Percentiles rank a stretch among this genome's conserved stretches.
These are phyloP conservation scores for Oxytorus armatus DNA, from an alignment of 2,888 invertebrate species.

Conservation along the genomic window DNA sequence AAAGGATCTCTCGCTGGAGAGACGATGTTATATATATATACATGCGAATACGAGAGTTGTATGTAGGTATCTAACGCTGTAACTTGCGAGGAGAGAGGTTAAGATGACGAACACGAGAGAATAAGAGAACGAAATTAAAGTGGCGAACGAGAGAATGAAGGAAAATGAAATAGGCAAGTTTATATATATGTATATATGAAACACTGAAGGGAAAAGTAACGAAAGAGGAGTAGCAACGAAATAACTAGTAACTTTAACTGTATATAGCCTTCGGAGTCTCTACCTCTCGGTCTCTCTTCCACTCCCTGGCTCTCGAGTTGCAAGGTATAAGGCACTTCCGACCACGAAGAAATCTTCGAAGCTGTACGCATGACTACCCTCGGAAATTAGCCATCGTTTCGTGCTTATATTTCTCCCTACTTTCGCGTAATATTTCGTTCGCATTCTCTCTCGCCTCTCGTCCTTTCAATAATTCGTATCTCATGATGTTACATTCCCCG, in stretches of 20 bases:
- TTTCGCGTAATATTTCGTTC: constrained; percentile 11
- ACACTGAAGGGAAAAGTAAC: constrained; percentile 22
- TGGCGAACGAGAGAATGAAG: constrained; percentile 46
- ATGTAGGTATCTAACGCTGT: background rate
- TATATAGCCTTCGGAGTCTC: constrained; percentile 7
- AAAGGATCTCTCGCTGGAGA: constrained; percentile 28
- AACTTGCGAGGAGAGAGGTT: constrained; percentile 30
- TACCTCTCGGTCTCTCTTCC: constrained; percentile 39
- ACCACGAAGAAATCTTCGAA: constrained; percentile 64
- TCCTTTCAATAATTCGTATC: constrained; percentile 58
- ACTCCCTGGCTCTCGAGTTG: constrained; percentile 38
- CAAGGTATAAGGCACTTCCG: constrained; percentile 49
- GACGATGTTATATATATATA: background rate
- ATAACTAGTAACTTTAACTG: constrained; percentile 54
- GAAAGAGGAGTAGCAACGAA: constrained; percentile 19
- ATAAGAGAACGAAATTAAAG: constrained; percentile 54
- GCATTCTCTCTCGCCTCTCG: too few species aligned
- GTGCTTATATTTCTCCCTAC: constrained; percentile 34
- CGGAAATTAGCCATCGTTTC: constrained; percentile 72
- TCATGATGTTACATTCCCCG: constrained; percentile 30
- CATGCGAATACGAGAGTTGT: background rate
- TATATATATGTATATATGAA: background rate
- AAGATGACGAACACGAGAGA: constrained; percentile 45
- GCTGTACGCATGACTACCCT: constrained; percentile 72
- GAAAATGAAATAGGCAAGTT: constrained; percentile 14